Percentiles rank a stretch among this genome's conserved stretches.
Conservation (phyloP, 2,113 vertebrate genomes). For the Astatoreochromis straeleni region DNA sequence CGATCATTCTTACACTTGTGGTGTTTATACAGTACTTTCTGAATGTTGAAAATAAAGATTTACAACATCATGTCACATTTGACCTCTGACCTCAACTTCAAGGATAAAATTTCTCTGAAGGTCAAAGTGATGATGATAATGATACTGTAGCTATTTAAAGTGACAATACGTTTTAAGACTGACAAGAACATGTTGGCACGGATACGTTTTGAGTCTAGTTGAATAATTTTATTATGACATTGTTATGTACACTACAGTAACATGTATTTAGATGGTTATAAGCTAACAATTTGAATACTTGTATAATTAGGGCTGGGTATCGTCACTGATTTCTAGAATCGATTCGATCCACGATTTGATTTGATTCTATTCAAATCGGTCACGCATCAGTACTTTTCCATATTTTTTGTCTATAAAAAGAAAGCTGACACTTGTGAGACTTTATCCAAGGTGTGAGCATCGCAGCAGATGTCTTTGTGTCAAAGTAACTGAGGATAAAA, state of each 20-base stretch:
- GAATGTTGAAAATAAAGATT: not conserved
- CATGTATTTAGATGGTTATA: not conserved
- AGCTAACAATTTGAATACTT: not conserved
- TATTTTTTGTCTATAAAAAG: not conserved
- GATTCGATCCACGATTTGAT: accelerated
- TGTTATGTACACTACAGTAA: not conserved
- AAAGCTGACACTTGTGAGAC: not conserved
- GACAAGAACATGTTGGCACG: not conserved
- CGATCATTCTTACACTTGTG: not conserved
- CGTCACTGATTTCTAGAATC: accelerated
- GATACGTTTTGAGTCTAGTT: accelerated
- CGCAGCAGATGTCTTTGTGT: not conserved
- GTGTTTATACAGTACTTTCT: not conserved
- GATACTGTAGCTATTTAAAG: accelerated
- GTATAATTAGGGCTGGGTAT: not conserved
- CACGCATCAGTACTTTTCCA: accelerated
- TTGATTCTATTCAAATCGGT: accelerated
- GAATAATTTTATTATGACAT: not conserved
- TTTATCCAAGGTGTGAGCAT: not conserved
- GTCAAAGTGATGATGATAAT: not conserved
- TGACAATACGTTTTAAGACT: not conserved
- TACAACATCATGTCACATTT: not conserved
- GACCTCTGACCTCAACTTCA: not conserved
- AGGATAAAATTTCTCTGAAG: not conserved
- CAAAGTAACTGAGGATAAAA: accelerated